A percentile compares a stretch with the other conserved stretches of the same genome.
Conservation (phyloP, 2,797 vertebrate species). For the Ptychadena robeensis region DNA sequence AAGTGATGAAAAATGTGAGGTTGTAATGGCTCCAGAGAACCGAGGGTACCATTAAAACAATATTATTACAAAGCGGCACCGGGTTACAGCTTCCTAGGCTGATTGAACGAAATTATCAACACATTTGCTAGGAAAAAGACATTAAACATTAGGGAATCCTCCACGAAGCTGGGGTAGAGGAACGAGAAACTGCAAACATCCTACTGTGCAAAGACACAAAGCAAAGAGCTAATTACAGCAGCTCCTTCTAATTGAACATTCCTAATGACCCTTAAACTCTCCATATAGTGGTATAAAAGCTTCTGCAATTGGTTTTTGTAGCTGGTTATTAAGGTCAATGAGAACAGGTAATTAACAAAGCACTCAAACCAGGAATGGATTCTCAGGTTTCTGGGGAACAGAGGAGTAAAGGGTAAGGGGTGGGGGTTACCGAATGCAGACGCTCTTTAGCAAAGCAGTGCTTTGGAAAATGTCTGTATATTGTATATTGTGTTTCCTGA, state of each 20-base stretch:
- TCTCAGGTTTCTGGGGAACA: not conserved
- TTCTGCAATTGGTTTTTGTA: constrained; percentile 35
- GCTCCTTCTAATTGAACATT: constrained; percentile 48
- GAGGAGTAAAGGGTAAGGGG: not conserved
- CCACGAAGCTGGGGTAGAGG: not conserved
- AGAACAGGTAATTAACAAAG: constrained; percentile 40
- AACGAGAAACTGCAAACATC: constrained; percentile 28
- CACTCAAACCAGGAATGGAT: not conserved
- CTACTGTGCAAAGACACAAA: constrained; percentile 22
- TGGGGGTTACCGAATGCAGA: not conserved
- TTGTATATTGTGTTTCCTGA: not conserved
- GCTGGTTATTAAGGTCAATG: constrained; percentile 49
- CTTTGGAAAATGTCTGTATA: not conserved
- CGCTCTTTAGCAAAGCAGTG: not conserved
- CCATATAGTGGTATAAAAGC: not conserved
- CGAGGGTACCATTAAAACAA: constrained; percentile 26
- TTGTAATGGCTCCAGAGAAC: constrained; percentile 15
- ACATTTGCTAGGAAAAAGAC: constrained; percentile 21
- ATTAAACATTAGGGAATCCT: constrained; percentile 34
- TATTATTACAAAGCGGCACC: constrained; percentile 11
- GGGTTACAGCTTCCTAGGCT: constrained; percentile 20
- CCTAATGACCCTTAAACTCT: constrained; percentile 57
- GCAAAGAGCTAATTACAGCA: constrained; percentile 27
- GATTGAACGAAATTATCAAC: constrained; percentile 38
- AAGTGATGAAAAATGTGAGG: constrained; percentile 31